These are phyloP conservation scores for Cirrhinus mrigala DNA, from an alignment of 2,797 vertebrate species.

Conservation along the genomic window DNA sequence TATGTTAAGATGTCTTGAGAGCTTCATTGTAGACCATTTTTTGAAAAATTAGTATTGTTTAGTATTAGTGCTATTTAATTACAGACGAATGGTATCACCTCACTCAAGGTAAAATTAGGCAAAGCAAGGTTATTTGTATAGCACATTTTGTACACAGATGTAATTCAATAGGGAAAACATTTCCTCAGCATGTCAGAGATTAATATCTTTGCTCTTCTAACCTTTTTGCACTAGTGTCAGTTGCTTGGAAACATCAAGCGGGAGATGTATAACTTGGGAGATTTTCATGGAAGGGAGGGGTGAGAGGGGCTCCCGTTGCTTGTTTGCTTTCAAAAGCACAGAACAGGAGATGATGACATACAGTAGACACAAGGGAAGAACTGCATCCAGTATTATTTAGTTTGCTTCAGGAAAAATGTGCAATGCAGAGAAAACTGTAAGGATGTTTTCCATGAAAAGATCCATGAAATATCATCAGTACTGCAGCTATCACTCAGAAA, in stretches of 20 bases:
- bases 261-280: background rate
- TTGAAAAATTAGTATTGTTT: background rate
- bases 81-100: background rate
- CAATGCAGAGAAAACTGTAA: background rate
- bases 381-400: slow-evolving; percentile 14
- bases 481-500: background rate
- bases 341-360: background rate
- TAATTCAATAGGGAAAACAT: background rate
- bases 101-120: background rate
- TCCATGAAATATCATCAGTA: background rate
- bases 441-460: background rate
- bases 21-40: background rate
- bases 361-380: background rate
- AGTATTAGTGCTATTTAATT: background rate
- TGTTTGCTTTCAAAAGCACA: slow-evolving; percentile 27
- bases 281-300: background rate
- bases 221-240: slow-evolving; percentile 11
- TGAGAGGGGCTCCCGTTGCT: background rate
- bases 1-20: background rate
- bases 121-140: slow-evolving; percentile 6
- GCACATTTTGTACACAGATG: background rate
- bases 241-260: slow-evolving; percentile 22
- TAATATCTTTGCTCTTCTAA: slow-evolving; percentile 8
- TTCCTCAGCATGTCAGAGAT: slow-evolving; percentile 1
- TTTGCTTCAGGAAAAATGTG: slow-evolving; percentile 17